A percentile compares a stretch with the other conserved stretches of the same genome.
Evolutionary conservation across 2,888 invertebrate genomes (phyloP).

Genomic region (Tenthredo scrophulariae): DNA sequence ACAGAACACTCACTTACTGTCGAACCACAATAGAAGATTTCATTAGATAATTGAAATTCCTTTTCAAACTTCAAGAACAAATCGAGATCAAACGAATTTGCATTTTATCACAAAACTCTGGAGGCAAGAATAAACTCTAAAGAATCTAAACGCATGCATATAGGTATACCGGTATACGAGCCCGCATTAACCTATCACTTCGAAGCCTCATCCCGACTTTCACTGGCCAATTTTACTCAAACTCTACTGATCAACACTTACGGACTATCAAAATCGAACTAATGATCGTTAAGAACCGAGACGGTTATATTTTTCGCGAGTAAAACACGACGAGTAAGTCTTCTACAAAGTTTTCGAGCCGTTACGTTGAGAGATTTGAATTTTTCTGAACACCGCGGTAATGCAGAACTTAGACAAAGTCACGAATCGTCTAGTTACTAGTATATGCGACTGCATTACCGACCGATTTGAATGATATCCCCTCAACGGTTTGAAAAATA

Average conservation of each 20-base stretch:
- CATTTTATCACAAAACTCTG: no score
- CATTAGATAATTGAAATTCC: not conserved
- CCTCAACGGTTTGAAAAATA: not conserved
- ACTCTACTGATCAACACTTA: not conserved
- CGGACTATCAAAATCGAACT: not conserved
- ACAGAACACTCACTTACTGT: not conserved
- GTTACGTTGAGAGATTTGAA: not conserved
- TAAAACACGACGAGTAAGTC: not conserved
- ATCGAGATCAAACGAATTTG: not conserved
- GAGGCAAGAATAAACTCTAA: not conserved
- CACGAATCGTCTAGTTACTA: not conserved
- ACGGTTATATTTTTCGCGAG: not conserved
- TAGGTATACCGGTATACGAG: not conserved
- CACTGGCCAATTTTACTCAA: not conserved
- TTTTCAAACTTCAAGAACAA: not conserved
- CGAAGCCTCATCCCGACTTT: not conserved
- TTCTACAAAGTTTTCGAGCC: not conserved
- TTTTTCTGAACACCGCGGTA: not conserved
- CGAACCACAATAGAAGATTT: not conserved
- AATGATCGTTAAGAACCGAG: not conserved
- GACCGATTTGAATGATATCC: not conserved
- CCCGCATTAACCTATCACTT: not conserved
- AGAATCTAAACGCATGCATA: not conserved
- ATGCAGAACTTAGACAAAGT: not conserved
- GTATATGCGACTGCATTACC: not conserved